Evolutionary conservation across 2,888 invertebrate species (phyloP).

Genomic region (Drosophila anceps): DNA sequence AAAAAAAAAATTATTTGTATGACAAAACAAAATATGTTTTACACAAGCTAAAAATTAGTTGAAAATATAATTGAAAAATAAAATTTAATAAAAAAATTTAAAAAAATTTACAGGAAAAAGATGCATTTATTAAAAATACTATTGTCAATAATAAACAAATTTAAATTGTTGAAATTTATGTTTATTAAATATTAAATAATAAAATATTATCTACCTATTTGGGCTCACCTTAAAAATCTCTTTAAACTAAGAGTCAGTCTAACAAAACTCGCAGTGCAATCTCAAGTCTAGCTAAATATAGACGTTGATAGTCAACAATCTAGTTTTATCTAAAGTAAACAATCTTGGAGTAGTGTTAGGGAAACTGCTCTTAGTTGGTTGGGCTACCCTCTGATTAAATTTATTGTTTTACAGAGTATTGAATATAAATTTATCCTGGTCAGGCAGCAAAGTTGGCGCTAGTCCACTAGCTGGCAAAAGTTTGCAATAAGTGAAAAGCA

Average conservation of each 20-base stretch:
- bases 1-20: too few species aligned
- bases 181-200: too few species aligned
- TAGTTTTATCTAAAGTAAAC: background rate
- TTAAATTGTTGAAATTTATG: too few species aligned
- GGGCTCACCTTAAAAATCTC: too few species aligned
- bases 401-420: conserved; percentile 42
- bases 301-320: background rate
- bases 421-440: conserved; percentile 50
- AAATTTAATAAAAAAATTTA: background rate
- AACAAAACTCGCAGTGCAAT: too few species aligned
- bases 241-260: background rate
- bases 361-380: background rate
- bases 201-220: too few species aligned
- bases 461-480: conserved; percentile 47
- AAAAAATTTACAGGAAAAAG: too few species aligned
- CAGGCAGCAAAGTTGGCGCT: conserved; percentile 45
- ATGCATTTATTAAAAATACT: too few species aligned
- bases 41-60: too few species aligned
- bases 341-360: background rate
- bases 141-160: too few species aligned
- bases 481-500: conserved; percentile 75
- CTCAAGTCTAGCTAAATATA: background rate
- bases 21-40: too few species aligned
- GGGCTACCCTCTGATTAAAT: conserved; percentile 10
- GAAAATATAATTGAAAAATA: too few species aligned